Conservation (phyloP, 2,888 invertebrate genomes). For the Prionchulus punctatus region DNA sequence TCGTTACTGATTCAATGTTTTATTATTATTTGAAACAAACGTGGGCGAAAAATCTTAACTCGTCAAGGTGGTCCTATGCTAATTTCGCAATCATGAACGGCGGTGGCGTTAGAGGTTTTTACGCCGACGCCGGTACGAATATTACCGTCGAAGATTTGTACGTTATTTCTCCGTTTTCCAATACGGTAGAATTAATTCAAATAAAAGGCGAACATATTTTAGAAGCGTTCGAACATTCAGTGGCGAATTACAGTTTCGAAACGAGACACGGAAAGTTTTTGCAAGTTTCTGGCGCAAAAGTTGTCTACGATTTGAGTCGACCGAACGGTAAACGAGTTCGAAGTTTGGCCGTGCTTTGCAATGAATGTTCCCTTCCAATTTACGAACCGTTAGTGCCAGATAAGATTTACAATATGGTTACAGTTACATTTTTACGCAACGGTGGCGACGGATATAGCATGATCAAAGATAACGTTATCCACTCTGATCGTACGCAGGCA, state of each 20-base stretch:
- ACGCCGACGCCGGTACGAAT: background rate
- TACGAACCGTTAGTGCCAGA: constrained; percentile 43
- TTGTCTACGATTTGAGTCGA: constrained; percentile 21
- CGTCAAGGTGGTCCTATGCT: too few species aligned
- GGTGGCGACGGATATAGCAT: background rate
- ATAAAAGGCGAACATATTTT: background rate
- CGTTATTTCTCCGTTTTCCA: background rate
- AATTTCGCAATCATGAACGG: background rate
- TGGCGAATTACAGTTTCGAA: background rate
- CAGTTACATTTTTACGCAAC: constrained; percentile 32
- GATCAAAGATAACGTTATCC: background rate
- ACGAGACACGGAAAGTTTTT: background rate
- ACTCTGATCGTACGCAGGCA: background rate
- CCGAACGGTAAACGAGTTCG: constrained; percentile 49
- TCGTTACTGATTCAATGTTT: background rate
- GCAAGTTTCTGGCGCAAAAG: background rate
- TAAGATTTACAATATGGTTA: constrained; percentile 48
- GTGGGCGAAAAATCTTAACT: too few species aligned
- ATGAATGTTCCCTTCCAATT: constrained; percentile 47
- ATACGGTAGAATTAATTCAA: background rate
- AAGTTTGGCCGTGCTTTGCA: constrained; percentile 24
- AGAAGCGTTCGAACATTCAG: background rate
- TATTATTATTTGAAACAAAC: background rate
- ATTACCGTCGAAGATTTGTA: background rate
- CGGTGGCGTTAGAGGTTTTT: background rate